phyloP scores from a whole-genome alignment of 2,888 invertebrate genomes.

The Philopedon plagiatum region DNA sequence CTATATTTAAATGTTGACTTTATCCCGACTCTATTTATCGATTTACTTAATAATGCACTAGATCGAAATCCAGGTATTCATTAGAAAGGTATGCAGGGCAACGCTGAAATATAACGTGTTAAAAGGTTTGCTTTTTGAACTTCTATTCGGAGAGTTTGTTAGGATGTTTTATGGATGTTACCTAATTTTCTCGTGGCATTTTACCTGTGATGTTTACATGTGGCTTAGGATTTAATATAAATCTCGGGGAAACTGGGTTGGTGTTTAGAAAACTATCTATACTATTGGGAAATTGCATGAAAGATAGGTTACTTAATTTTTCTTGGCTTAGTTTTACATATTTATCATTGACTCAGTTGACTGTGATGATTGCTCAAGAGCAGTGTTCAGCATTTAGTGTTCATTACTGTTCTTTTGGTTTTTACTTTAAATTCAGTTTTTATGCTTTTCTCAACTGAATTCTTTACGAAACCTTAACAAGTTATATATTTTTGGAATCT shows the following conservation, averaged over 20 bases:
- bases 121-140: conserved; percentile 1
- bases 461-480: no score
- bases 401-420: no score
- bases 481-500: no score
- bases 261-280: background rate
- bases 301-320: no score
- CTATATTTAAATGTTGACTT: conserved; percentile 13
- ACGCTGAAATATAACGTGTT: conserved; percentile 1
- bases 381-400: no score
- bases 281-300: no score
- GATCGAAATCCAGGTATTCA: conserved; percentile 30
- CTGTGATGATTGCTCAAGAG: no score
- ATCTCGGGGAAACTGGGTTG: background rate
- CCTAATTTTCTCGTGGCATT: no score
- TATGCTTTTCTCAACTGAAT: no score
- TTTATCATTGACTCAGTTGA: no score
- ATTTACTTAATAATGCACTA: conserved; percentile 25
- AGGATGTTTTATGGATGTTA: conserved; percentile 8
- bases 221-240: background rate
- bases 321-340: no score
- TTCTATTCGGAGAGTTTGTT: background rate
- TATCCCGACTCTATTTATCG: conserved; percentile 24
- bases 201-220: background rate
- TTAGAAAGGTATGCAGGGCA: conserved; percentile 27
- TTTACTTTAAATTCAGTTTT: no score